Evolutionary conservation across 2,888 invertebrate species (phyloP), one percentile per base, ranked within the genome.

Genomic region (Caenorhabditis sp.): DNA sequence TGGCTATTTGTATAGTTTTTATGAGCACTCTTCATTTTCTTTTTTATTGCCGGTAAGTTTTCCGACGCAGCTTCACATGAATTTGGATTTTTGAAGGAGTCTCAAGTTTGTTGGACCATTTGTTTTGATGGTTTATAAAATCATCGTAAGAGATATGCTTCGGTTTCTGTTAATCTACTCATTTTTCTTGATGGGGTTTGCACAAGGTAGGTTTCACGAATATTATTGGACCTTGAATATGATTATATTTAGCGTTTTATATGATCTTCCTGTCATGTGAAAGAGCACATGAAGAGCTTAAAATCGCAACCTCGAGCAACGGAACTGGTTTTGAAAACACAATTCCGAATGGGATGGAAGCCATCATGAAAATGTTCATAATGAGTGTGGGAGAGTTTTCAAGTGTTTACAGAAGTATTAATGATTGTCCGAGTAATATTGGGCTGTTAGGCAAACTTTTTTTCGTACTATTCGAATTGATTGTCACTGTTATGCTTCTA

Each of bases 91-190:
- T 23, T 77, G 51, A 89, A 95, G 97, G 86, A 97, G 96, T 17
- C 95, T 97, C 89, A 95, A 95, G 89, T 95, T 96, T 0, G 96
- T 97, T 1, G 97, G 97, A 1, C 97, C 97, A 0, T 97, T 97
- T 91, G 97, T 97, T n/a, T 95, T 97, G 81, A 97, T 97, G 97
- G 96, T 97, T 83, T 97, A 97, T 89, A 92, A 95, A 78, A 97
- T 97, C 95, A 93, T 97, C 58, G 93, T 93, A 91, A 96, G 96
- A 65, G 97, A 97, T 89, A 90, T 97, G 36, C 90, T 97, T 26
- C 91, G 97, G 77, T 97, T 97, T 89, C 95, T 96, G 71, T 93
- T 93, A 59, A 97, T 97, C 87, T 97, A 97, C 88, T 90, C 95
- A 75, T 95, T 97, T 8, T 97, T 97, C 88, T 94, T 97, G 2